Evolutionary conservation across 2,113 vertebrate genomes (phyloP), one percentile per base, ranked within the genome.

Genomic region (Ameiurus melas): DNA sequence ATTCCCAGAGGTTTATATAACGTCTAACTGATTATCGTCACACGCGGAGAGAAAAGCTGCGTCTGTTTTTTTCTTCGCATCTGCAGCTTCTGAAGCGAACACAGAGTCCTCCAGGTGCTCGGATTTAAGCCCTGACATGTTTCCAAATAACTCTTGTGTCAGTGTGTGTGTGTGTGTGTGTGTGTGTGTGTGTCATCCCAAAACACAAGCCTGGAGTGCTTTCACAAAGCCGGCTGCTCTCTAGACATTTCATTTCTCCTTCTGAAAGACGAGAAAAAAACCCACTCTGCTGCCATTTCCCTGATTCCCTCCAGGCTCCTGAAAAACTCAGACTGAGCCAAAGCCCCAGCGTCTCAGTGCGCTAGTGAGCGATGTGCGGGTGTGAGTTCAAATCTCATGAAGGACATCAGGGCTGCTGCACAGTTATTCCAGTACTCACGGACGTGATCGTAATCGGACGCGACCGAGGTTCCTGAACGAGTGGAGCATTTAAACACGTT

Each of bases 281-380:
- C 13, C 20, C 85, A 85, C 87, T 51, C 27, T 85, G 86, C 89
- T 82, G 58, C 85, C 79, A 85, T 89, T 66, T 85, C 47, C 47
- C 79, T 51, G 12, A 22, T 58, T 60, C 73, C 62, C 83, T 20
- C 43, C 66, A 58, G 75, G 75, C 39, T 43, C 39, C 66, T 71
- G 33, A 30, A 30, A 68, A 71, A 36, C 33, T 71, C 70, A 9
- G 33, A 39, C 16, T 20, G 70, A 68, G 4, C 14, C 27, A 68
- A 68, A 14, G 27, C 27, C 27, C 4, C 9, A 68, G 70, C 20
- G 33, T 36, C 70, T 71, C 71, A 13, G 39, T 13, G 71, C 19
- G 20, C 9, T 25, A 12, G 22, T 43, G 71, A 75, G 19, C 7
- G 20, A 20, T 36, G 36, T 36, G 25, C 47, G 20, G 8, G 71